phyloP scores from a whole-genome alignment of 2,113 vertebrate genomes.

The Tetrax tetrax region DNA sequence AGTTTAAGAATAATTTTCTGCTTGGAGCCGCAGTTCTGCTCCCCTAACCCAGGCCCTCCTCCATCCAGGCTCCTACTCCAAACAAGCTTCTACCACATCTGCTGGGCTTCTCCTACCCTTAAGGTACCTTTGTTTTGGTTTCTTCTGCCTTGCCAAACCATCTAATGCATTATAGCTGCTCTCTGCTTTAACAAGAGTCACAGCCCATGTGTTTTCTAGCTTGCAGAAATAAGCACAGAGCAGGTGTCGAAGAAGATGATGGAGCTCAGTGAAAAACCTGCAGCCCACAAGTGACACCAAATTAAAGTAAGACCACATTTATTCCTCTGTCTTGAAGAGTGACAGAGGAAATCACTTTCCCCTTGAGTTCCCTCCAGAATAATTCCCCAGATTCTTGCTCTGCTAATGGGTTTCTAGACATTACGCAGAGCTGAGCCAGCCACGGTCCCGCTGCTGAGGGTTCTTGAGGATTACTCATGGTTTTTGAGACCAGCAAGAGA shows the following conservation, averaged over 20 bases:
- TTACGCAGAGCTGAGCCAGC: neutral
- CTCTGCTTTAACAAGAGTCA: neutral
- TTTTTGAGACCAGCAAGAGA: neutral
- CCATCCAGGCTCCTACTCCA: neutral
- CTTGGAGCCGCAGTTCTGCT: neutral
- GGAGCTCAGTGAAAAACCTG: neutral
- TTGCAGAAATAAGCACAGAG: neutral
- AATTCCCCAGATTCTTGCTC: neutral
- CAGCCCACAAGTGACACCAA: neutral
- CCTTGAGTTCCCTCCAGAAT: neutral
- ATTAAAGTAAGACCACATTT: neutral
- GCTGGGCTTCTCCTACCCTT: neutral
- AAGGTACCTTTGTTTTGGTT: neutral
- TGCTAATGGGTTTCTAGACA: neutral
- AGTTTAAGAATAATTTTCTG: neutral
- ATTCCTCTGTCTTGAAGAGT: neutral
- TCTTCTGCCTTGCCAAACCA: neutral
- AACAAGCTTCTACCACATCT: neutral
- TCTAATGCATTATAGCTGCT: neutral
- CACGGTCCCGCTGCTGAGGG: neutral
- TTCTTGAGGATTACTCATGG: neutral
- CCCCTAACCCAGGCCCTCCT: neutral
- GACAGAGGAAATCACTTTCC: slow-evolving; percentile 7
- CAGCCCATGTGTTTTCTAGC: neutral
- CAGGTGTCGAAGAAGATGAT: neutral